Percentiles rank a stretch among this genome's conserved stretches.
These are phyloP conservation scores for Cancer borealis DNA, from an alignment of 2,888 invertebrate species.

Conservation along the genomic window DNA sequence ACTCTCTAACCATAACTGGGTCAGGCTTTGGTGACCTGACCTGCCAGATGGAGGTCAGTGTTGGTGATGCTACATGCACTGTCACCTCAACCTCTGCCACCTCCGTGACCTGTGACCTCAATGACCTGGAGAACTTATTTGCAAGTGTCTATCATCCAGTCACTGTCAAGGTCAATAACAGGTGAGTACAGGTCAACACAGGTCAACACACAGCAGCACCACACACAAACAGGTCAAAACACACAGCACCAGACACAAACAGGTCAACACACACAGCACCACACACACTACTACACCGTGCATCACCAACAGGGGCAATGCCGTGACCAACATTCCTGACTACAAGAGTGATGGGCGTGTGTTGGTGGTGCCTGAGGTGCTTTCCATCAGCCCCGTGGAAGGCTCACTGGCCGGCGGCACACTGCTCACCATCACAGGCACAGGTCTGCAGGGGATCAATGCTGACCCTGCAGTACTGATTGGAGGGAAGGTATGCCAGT, in stretches of 20 bases:
- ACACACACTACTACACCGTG: background rate
- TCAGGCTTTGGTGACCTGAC: conserved; percentile 57
- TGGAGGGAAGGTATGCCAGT: conserved; percentile 3
- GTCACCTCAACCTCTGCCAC: conserved; percentile 53
- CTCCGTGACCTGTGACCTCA: conserved; percentile 62
- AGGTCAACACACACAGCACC: background rate
- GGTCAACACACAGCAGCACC: background rate
- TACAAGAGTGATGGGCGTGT: conserved; percentile 58
- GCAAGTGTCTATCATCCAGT: conserved; percentile 49
- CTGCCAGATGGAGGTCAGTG: conserved; percentile 66
- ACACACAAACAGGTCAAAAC: background rate
- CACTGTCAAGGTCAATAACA: conserved; percentile 49
- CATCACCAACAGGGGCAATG: conserved; percentile 43
- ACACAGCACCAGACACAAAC: background rate
- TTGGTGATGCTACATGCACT: conserved; percentile 64
- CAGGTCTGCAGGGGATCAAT: conserved; percentile 45
- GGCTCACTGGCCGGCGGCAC: conserved; percentile 70
- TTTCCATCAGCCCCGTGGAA: conserved; percentile 48
- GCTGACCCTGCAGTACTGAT: conserved; percentile 43
- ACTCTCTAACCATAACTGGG: conserved; percentile 53
- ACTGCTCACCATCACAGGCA: conserved; percentile 60
- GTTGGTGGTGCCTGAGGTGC: conserved; percentile 59
- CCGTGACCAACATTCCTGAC: conserved; percentile 39
- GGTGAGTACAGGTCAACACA: conserved; percentile 54
- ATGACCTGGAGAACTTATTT: conserved; percentile 46